Evolutionary conservation across 37 sponge, comb jelly and placozoan genomes (phyloP).

Genomic region (Bolinopsis microptera): DNA sequence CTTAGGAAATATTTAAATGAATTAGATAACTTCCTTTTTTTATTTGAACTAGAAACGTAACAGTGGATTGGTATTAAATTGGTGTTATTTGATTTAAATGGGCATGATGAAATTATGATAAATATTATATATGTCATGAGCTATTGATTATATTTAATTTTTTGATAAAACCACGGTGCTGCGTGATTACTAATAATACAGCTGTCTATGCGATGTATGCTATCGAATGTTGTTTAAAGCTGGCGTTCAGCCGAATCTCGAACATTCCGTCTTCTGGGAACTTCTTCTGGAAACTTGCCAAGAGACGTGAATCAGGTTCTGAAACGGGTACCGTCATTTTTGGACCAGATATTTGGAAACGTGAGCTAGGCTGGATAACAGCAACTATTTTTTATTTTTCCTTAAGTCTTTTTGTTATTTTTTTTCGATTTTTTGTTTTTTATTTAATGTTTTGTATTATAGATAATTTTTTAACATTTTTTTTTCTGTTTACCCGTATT

Average conservation of each 20-base stretch:
- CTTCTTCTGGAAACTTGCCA: too few species aligned
- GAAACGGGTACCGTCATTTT: background rate
- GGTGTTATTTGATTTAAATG: background rate
- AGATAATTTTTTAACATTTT: conserved; percentile 43
- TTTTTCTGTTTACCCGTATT: conserved; percentile 25
- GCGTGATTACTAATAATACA: background rate
- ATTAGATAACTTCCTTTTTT: too few species aligned
- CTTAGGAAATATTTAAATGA: too few species aligned
- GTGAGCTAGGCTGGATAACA: background rate
- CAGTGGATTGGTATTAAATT: background rate
- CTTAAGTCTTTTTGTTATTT: conserved; percentile 54
- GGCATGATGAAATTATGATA: background rate
- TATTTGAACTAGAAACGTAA: background rate
- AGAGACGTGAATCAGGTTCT: too few species aligned
- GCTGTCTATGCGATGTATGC: background rate
- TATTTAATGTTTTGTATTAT: conserved; percentile 66
- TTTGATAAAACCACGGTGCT: background rate
- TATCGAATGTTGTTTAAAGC: background rate
- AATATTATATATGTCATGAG: background rate
- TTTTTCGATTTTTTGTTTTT: conserved; percentile 68
- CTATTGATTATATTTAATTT: background rate
- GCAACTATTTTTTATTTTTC: conserved; percentile 49
- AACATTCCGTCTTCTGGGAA: too few species aligned
- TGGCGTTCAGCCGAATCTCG: background rate
- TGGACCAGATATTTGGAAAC: background rate